Percentiles rank a stretch among this genome's conserved stretches.
These are phyloP conservation scores for Mythimna albipuncta DNA, from an alignment of 2,888 invertebrate genomes.

Conservation along the genomic window DNA sequence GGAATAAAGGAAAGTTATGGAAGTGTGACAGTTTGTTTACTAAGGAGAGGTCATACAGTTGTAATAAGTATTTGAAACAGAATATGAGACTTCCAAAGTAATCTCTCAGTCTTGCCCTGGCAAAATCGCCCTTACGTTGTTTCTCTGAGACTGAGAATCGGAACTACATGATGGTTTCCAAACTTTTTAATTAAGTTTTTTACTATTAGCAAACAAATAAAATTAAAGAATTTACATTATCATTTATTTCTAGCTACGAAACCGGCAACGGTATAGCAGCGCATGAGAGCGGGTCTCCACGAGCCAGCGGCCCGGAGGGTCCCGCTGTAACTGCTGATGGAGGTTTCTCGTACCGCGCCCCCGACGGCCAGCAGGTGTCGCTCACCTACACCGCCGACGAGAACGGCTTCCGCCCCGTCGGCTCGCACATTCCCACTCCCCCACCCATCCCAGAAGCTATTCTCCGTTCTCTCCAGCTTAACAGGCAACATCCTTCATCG, in stretches of 20 bases:
- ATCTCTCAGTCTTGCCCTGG: background rate
- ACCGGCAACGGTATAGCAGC: constrained; percentile 92
- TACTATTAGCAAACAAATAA: background rate
- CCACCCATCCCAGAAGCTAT: constrained; percentile 91
- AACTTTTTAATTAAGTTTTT: background rate
- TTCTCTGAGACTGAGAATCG: background rate
- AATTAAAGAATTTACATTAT: background rate
- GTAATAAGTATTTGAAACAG: background rate
- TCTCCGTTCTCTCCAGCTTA: constrained; percentile 83
- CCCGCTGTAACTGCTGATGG: constrained; percentile 91
- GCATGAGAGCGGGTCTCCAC: constrained; percentile 89
- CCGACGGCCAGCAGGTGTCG: constrained; percentile 91
- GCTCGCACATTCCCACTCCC: constrained; percentile 90
- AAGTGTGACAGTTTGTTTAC: background rate
- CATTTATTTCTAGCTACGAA: constrained; percentile 82
- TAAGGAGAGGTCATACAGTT: background rate
- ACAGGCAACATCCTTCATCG: constrained; percentile 79
- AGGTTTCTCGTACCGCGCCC: constrained; percentile 92
- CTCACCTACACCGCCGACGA: constrained; percentile 93
- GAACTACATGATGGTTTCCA: background rate
- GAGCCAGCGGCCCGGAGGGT: constrained; percentile 86
- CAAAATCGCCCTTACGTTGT: background rate
- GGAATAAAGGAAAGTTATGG: background rate
- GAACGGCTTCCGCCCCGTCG: constrained; percentile 92
- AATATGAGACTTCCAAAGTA: background rate